Evolutionary conservation across 2,113 vertebrate species (phyloP).

Genomic region (Onychostruthus taczanowskii): DNA sequence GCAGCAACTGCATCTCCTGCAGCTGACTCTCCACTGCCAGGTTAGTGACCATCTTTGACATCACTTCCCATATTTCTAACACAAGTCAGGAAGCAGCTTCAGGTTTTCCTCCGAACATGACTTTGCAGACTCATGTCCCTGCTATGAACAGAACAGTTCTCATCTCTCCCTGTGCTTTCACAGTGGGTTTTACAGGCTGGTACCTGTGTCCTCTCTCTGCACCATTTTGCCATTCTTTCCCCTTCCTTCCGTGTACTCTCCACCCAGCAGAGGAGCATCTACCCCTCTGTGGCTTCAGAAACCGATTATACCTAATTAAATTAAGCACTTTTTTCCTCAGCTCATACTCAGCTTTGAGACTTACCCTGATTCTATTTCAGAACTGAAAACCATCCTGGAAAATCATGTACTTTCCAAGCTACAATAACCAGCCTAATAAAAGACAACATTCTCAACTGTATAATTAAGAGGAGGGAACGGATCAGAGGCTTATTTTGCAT

Average conservation of each 20-base stretch:
- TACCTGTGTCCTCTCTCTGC: not conserved
- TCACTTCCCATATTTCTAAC: not conserved
- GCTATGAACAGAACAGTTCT: not conserved
- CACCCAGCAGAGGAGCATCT: not conserved
- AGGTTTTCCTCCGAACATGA: not conserved
- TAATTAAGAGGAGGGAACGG: not conserved
- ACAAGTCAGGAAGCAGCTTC: not conserved
- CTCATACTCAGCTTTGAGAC: not conserved
- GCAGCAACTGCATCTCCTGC: not conserved
- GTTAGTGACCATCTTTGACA: not conserved
- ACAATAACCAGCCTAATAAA: not conserved
- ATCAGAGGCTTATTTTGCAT: not conserved
- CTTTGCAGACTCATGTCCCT: not conserved
- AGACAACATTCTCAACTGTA: not conserved
- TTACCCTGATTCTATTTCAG: not conserved
- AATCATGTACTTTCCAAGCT: not conserved
- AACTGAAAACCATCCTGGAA: not conserved
- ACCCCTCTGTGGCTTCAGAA: not conserved
- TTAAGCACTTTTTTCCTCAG: not conserved
- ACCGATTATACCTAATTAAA: not conserved
- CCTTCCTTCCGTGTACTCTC: not conserved
- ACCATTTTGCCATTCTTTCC: not conserved
- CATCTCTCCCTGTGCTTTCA: not conserved
- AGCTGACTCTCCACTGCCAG: not conserved
- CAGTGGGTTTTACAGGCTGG: accelerated